A percentile compares a stretch with the other conserved stretches of the same genome.
Evolutionary conservation across 1,140 invertebrate genomes (phyloP).

Genomic region (Dendroctonus ponderosae): DNA sequence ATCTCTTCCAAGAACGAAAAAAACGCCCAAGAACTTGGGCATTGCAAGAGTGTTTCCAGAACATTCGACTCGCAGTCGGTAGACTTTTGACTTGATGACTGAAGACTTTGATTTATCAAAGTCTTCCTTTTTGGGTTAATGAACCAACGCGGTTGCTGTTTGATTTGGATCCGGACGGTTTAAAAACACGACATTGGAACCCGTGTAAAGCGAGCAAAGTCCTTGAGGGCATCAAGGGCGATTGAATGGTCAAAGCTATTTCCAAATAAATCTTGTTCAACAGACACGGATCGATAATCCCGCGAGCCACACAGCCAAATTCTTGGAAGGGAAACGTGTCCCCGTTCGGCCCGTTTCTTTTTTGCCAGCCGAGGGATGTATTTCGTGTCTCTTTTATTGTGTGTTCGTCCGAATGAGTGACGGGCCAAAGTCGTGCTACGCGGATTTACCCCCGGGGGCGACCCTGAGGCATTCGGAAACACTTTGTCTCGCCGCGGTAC

Average conservation of each 20-base stretch:
- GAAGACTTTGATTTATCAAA: no score
- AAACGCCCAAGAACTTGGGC: no score
- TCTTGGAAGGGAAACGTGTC: background rate
- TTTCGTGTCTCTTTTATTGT: constrained; percentile 26
- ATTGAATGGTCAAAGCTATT: constrained; percentile 9
- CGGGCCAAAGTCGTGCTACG: constrained; percentile 19
- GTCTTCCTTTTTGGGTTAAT: no score
- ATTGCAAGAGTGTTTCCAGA: no score
- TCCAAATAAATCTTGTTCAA: constrained; percentile 15
- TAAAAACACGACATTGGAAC: no score
- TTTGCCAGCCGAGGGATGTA: constrained; percentile 7
- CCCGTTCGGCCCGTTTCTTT: constrained; percentile 3
- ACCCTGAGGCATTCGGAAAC: constrained; percentile 1
- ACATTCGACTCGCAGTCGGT: no score
- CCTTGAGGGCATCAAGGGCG: no score
- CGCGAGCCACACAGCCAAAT: constrained; percentile 12
- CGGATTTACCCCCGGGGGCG: constrained; percentile 26
- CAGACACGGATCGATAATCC: constrained; percentile 9
- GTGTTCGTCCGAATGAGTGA: constrained; percentile 23
- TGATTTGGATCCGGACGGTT: no score
- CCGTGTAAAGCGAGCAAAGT: no score
- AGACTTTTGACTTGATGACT: no score
- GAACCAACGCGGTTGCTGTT: no score
- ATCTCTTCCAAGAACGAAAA: no score
- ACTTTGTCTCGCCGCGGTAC: constrained; percentile 7